Conservation (phyloP, 2,113 vertebrate genomes). For the Neolamprologus modestus region DNA sequence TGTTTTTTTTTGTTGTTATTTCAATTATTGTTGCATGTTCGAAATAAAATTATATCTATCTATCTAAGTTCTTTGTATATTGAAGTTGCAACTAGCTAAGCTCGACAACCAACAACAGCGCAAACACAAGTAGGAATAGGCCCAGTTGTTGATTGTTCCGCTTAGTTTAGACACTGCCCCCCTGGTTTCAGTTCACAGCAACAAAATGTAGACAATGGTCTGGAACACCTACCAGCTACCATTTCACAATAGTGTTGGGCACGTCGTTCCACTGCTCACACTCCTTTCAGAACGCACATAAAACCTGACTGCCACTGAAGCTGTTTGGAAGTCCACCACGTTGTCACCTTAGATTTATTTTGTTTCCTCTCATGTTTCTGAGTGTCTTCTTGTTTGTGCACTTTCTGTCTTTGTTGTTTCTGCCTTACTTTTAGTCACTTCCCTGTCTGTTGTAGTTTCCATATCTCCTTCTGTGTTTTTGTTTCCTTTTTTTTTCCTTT, state of each 20-base stretch:
- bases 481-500: background rate
- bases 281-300: background rate
- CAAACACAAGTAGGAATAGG: background rate
- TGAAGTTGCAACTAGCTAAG: background rate
- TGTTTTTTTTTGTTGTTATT: too few species aligned
- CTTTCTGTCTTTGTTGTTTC: background rate
- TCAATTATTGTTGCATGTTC: too few species aligned
- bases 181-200: background rate
- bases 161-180: background rate
- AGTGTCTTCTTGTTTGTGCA: background rate
- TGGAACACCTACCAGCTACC: background rate
- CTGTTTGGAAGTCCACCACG: background rate
- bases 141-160: background rate
- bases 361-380: background rate
- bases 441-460: background rate
- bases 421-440: background rate
- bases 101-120: background rate
- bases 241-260: background rate
- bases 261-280: background rate
- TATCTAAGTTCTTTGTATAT: background rate
- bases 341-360: background rate
- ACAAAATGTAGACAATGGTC: background rate
- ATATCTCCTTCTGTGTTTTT: background rate
- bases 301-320: background rate
- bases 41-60: too few species aligned